A percentile compares a stretch with the other conserved stretches of the same genome.
These are phyloP conservation scores for Propsilocerus akamusi DNA, from an alignment of 1,140 invertebrate genomes.

Conservation along the genomic window DNA sequence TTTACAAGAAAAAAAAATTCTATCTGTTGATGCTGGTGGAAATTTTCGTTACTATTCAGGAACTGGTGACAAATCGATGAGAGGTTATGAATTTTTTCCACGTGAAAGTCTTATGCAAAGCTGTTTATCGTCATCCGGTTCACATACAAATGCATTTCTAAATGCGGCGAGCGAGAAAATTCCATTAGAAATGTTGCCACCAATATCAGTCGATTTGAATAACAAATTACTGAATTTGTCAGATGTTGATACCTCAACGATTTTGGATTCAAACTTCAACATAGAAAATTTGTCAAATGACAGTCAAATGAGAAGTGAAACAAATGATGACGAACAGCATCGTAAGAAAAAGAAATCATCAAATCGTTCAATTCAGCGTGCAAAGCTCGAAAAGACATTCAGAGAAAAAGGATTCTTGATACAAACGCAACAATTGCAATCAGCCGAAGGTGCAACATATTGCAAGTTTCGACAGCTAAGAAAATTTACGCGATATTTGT, in stretches of 20 bases:
- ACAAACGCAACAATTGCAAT: conserved; percentile 79
- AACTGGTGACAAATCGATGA: conserved; percentile 51
- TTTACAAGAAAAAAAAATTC: conserved; percentile 76
- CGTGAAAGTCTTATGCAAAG: conserved; percentile 41
- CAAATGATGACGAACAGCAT: neutral
- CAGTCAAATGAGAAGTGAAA: too few relatives aligned
- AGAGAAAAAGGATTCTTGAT: conserved; percentile 84
- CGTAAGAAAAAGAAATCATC: conserved; percentile 27
- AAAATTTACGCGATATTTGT: conserved; percentile 81
- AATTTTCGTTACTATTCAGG: conserved; percentile 72
- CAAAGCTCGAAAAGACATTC: conserved; percentile 79
- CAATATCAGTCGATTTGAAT: conserved; percentile 20
- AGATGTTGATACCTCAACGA: conserved; percentile 9
- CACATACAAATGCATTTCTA: conserved; percentile 29
- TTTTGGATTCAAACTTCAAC: neutral
- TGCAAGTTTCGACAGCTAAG: conserved; percentile 81
- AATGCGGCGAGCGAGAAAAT: conserved; percentile 33
- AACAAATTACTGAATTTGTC: conserved; percentile 26
- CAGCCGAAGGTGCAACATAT: conserved; percentile 79
- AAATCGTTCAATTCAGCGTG: conserved; percentile 60
- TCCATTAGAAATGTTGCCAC: conserved; percentile 21
- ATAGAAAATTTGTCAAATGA: too few relatives aligned
- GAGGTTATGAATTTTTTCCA: conserved; percentile 58
- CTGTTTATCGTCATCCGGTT: conserved; percentile 21
- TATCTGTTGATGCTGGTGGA: conserved; percentile 69